These are phyloP conservation scores for Timema cristinae DNA, from an alignment of 2,888 invertebrate species.

Conservation along the genomic window DNA sequence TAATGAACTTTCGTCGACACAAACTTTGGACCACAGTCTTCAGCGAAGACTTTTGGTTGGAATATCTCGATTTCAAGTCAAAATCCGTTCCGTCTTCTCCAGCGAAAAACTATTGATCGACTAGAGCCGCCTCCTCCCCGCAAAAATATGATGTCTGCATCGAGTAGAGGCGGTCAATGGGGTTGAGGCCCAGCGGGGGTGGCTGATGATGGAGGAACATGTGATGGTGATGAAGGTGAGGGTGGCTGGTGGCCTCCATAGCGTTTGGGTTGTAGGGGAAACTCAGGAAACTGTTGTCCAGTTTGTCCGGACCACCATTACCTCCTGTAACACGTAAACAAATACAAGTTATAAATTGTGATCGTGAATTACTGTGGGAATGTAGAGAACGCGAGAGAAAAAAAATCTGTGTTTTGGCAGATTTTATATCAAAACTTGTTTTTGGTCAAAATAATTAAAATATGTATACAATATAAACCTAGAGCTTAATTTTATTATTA, in stretches of 20 bases:
- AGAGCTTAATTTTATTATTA: too few relatives aligned
- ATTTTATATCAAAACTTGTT: too few relatives aligned
- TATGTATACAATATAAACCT: too few relatives aligned
- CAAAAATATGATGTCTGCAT: slow-evolving; percentile 63
- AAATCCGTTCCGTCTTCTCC: too few relatives aligned
- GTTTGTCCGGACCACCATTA: slow-evolving; percentile 35
- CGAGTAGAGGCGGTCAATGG: slow-evolving; percentile 59
- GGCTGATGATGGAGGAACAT: slow-evolving; percentile 23
- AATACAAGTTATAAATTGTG: background rate
- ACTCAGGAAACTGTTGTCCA: slow-evolving; percentile 41
- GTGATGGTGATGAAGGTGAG: slow-evolving; percentile 37
- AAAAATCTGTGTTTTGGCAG: too few relatives aligned
- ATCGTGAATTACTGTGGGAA: too few relatives aligned
- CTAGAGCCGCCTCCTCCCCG: slow-evolving; percentile 46
- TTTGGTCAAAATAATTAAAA: too few relatives aligned
- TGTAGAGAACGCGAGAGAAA: too few relatives aligned
- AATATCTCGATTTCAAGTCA: too few relatives aligned
- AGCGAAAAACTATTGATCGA: slow-evolving; percentile 22
- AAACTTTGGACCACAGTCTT: too few relatives aligned
- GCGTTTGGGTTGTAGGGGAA: slow-evolving; percentile 33
- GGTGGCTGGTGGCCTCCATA: slow-evolving; percentile 37
- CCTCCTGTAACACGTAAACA: slow-evolving; percentile 13
- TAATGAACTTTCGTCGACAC: too few relatives aligned
- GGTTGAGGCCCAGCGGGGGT: slow-evolving; percentile 36
- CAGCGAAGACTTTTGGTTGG: too few relatives aligned